Conservation (phyloP, 2,113 vertebrate species). For the Tylochromis polylepis region DNA sequence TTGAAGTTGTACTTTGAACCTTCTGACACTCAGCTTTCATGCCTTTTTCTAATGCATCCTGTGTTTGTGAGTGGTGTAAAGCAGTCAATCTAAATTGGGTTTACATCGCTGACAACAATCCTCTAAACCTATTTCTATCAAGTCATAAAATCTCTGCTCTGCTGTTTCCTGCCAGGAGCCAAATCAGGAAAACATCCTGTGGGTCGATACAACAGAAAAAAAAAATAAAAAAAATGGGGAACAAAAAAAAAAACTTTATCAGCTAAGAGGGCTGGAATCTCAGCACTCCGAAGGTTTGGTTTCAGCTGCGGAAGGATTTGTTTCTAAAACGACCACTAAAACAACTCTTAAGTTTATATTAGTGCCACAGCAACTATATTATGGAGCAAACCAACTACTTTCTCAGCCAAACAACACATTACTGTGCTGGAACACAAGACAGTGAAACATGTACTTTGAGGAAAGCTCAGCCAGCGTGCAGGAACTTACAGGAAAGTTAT, state of each 20-base stretch:
- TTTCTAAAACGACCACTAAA: not conserved
- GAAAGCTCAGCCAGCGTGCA: not conserved
- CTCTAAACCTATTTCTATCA: constrained; percentile 42
- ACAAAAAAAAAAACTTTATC: not conserved
- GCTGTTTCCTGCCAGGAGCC: constrained; percentile 39
- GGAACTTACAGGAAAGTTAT: not conserved
- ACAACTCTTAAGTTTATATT: not conserved
- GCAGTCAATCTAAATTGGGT: constrained; percentile 32
- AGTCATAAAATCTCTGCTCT: constrained; percentile 41
- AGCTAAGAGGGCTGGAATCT: not conserved
- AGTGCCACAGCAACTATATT: not conserved
- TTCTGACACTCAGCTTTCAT: not conserved
- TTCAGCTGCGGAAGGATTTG: not conserved
- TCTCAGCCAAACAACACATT: not conserved
- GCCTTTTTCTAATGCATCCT: constrained; percentile 1
- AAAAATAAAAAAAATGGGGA: not conserved
- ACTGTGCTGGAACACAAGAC: not conserved
- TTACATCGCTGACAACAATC: constrained; percentile 33
- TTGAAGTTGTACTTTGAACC: not conserved
- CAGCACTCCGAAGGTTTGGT: not conserved
- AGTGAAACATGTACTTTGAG: not conserved
- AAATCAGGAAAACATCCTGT: constrained; percentile 50
- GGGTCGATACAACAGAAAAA: constrained; percentile 28
- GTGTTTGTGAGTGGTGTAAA: constrained; percentile 9
- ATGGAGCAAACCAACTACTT: not conserved